Evolutionary conservation across 2,113 vertebrate species (phyloP).

Genomic region (Grammomys dolichurus): DNA sequence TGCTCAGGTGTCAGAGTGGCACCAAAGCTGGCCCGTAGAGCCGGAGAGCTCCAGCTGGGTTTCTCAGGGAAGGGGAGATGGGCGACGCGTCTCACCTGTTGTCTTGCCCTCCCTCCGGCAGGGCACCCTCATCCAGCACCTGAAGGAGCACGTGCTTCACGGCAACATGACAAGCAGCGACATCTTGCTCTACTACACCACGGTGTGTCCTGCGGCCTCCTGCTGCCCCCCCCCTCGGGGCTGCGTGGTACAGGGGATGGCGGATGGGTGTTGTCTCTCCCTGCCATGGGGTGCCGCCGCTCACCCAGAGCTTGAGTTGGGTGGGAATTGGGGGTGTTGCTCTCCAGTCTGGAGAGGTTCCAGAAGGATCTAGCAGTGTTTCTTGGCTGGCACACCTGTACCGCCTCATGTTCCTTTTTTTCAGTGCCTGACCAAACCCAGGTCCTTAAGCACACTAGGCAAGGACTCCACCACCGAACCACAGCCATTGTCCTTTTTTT

Average conservation of each 20-base stretch:
- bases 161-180: conserved; percentile 93
- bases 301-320: neutral
- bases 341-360: neutral
- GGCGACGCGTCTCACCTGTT: accelerated
- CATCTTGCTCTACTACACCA: conserved; percentile 96
- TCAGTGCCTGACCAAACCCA: neutral
- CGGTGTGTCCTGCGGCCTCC: conserved; percentile 86
- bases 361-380: neutral
- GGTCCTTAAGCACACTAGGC: neutral
- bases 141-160: conserved; percentile 97
- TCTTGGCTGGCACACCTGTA: accelerated
- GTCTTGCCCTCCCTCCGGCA: conserved; percentile 65
- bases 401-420: neutral
- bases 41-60: neutral
- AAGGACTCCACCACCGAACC: neutral
- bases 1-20: neutral
- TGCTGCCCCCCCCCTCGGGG: neutral
- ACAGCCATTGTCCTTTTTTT: neutral
- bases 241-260: neutral
- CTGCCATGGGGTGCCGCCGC: neutral
- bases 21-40: accelerated
- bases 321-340: neutral
- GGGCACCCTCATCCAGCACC: conserved; percentile 97
- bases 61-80: neutral
- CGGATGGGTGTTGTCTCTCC: neutral